Evolutionary conservation across 2,113 vertebrate genomes (phyloP).

Genomic region (Tupaia tana): DNA sequence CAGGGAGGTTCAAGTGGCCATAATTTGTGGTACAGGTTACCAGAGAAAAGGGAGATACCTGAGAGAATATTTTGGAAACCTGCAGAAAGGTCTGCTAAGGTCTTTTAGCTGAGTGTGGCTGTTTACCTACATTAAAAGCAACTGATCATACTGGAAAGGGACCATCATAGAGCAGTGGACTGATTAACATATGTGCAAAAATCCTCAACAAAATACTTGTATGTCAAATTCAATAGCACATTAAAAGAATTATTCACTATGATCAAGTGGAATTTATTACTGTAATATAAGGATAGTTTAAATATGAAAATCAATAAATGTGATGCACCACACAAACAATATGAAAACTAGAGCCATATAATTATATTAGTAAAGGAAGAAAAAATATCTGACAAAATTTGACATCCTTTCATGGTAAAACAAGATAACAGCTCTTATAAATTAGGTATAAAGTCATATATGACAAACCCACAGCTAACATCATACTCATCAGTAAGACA

Average conservation of each 20-base stretch:
- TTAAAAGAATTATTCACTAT: not conserved
- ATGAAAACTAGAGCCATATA: not conserved
- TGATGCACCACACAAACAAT: not conserved
- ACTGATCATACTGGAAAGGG: not conserved
- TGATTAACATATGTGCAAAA: not conserved
- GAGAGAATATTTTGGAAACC: not conserved
- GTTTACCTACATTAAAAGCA: not conserved
- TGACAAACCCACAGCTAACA: not conserved
- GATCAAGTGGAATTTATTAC: not conserved
- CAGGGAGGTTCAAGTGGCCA: not conserved
- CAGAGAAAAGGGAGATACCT: not conserved
- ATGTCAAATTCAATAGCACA: not conserved
- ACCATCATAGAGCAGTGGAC: not conserved
- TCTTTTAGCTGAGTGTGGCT: not conserved
- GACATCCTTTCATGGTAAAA: not conserved
- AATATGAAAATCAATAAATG: not conserved
- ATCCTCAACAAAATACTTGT: not conserved
- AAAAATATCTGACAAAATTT: not conserved
- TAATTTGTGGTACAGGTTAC: not conserved
- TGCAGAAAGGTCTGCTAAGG: not conserved
- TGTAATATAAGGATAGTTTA: not conserved
- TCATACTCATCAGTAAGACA: not conserved
- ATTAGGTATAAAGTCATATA: not conserved
- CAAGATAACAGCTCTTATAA: not conserved
- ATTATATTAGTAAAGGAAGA: not conserved